phyloP scores from a whole-genome alignment of 2,113 vertebrate species.

The Gallinago jamesoni region DNA sequence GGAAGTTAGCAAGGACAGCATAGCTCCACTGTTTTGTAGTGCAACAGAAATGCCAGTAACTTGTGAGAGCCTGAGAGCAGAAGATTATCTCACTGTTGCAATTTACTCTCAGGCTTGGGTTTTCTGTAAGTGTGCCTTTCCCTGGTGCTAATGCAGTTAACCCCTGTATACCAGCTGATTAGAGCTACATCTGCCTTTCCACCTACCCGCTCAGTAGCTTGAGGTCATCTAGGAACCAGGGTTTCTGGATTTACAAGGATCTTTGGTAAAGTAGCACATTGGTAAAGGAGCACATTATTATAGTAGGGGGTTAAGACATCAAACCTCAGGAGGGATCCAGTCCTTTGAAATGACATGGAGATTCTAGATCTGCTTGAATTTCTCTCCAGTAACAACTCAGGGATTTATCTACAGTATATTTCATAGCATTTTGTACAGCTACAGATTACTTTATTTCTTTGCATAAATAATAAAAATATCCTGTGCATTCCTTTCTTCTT shows the following conservation, averaged over 20 bases:
- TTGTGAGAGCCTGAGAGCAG: slow-evolving; percentile 7
- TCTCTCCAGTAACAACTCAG: slow-evolving; percentile 30
- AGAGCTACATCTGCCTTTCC: slow-evolving; percentile 1
- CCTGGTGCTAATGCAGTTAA: slow-evolving; percentile 40
- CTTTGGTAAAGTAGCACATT: slow-evolving; percentile 24
- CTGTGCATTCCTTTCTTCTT: slow-evolving; percentile 20
- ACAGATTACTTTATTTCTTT: slow-evolving; percentile 67
- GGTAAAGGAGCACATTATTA: slow-evolving; percentile 29
- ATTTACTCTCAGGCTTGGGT: slow-evolving; percentile 17
- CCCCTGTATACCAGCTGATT: neutral
- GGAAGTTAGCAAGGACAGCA: slow-evolving; percentile 23
- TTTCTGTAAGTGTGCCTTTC: slow-evolving; percentile 20
- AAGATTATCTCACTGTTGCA: slow-evolving; percentile 4
- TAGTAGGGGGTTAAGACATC: slow-evolving; percentile 49
- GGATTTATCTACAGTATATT: slow-evolving; percentile 59
- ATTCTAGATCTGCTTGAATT: slow-evolving; percentile 42
- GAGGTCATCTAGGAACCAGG: slow-evolving; percentile 62
- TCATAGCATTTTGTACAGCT: slow-evolving; percentile 43
- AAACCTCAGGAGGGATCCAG: slow-evolving; percentile 33
- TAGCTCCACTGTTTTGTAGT: neutral
- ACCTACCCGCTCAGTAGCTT: neutral
- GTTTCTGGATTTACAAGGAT: slow-evolving; percentile 46
- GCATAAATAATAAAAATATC: slow-evolving; percentile 73
- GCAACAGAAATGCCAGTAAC: slow-evolving; percentile 32
- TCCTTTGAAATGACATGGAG: slow-evolving; percentile 42